Percentiles rank a stretch among this genome's conserved stretches.
phyloP scores from a whole-genome alignment of 2,888 invertebrate genomes.

The Orthosia gracilis region DNA sequence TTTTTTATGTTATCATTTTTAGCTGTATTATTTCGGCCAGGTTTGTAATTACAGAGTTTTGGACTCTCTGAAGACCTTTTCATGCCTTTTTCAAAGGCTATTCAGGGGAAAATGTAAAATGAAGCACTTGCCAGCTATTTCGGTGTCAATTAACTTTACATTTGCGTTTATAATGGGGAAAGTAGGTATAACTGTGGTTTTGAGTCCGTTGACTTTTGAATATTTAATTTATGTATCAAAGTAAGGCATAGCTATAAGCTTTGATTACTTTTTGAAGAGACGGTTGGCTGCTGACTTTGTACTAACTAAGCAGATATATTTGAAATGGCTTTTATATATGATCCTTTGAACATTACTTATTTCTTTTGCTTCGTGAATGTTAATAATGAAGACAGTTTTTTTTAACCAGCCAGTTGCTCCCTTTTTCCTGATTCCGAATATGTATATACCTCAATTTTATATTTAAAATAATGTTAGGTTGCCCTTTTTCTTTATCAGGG shows the following conservation, averaged over 20 bases:
- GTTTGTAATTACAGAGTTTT: slow-evolving; percentile 56
- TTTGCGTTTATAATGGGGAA: slow-evolving; percentile 36
- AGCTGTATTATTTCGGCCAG: slow-evolving; percentile 51
- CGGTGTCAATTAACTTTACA: slow-evolving; percentile 41
- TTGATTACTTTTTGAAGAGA: too few relatives aligned
- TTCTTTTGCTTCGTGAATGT: too few relatives aligned
- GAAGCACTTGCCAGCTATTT: slow-evolving; percentile 22
- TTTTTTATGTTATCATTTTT: slow-evolving; percentile 63
- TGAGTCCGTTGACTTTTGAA: slow-evolving; percentile 11
- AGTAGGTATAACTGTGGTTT: slow-evolving; percentile 18
- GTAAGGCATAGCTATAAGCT: neutral
- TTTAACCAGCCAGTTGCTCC: too few relatives aligned
- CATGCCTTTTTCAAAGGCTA: slow-evolving; percentile 39
- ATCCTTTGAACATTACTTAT: too few relatives aligned
- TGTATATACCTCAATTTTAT: too few relatives aligned
- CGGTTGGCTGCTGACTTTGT: too few relatives aligned
- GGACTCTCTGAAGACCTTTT: slow-evolving; percentile 34
- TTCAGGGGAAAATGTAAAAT: slow-evolving; percentile 38
- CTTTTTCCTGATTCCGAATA: too few relatives aligned
- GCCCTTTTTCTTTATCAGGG: too few relatives aligned
- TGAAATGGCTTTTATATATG: too few relatives aligned
- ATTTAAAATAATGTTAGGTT: too few relatives aligned
- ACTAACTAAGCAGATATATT: too few relatives aligned
- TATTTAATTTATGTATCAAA: neutral
- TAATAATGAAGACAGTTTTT: too few relatives aligned